phyloP scores from a whole-genome alignment of 2,888 invertebrate species.

The Torymus auratus region DNA sequence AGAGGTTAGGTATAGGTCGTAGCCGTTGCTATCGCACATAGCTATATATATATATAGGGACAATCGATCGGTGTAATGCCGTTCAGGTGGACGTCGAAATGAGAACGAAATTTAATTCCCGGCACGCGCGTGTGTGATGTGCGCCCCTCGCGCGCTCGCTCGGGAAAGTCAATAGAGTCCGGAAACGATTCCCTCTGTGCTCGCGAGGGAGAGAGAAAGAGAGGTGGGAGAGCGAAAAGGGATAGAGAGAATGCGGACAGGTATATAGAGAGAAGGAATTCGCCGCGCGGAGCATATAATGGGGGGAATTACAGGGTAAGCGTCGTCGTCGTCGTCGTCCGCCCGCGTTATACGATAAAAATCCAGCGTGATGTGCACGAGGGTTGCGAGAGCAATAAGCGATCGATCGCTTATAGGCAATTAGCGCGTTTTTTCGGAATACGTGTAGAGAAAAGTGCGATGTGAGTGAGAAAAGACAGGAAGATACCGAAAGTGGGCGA shows the following conservation, averaged over 20 bases:
- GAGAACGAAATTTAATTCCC: slow-evolving; percentile 41
- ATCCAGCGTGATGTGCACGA: neutral
- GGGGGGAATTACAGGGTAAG: too few species aligned
- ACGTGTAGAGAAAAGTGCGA: neutral
- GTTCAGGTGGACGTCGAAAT: slow-evolving; percentile 25
- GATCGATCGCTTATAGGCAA: slow-evolving; percentile 54
- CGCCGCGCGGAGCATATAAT: too few species aligned
- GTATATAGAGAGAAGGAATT: too few species aligned
- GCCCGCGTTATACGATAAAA: too few species aligned
- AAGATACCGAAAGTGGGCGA: slow-evolving; percentile 6
- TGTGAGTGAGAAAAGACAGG: neutral
- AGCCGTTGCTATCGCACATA: too few species aligned
- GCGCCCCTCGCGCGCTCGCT: neutral
- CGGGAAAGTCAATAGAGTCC: slow-evolving; percentile 43
- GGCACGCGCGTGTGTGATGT: neutral
- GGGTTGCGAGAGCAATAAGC: neutral
- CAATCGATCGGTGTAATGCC: slow-evolving; percentile 7
- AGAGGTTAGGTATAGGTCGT: too few species aligned
- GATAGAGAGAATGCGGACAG: slow-evolving; percentile 5
- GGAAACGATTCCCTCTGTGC: slow-evolving; percentile 45
- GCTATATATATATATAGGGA: too few species aligned
- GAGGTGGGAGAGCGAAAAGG: neutral
- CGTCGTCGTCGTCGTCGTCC: too few species aligned
- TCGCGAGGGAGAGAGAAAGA: neutral
- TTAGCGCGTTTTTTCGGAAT: slow-evolving; percentile 35